Percentiles rank a stretch among this genome's conserved stretches.
Evolutionary conservation across 2,797 vertebrate species (phyloP).

Genomic region (Lerista edwardsae): DNA sequence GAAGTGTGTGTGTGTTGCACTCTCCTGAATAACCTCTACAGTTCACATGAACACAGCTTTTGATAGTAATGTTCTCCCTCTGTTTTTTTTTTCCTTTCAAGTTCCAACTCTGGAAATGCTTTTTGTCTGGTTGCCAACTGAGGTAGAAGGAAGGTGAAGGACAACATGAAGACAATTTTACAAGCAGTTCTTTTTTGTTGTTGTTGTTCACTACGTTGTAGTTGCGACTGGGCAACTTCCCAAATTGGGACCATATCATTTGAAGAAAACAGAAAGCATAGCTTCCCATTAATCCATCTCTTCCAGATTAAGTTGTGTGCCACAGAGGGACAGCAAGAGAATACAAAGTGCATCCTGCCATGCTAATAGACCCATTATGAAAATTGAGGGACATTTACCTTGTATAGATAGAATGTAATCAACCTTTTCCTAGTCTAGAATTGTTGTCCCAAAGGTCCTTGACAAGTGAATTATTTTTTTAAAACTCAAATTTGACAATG

Average conservation of each 20-base stretch:
- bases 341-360: too few species aligned
- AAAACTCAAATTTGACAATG: too few species aligned
- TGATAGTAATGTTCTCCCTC: background rate
- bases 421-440: too few species aligned
- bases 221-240: too few species aligned
- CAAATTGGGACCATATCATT: background rate
- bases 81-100: background rate
- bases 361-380: too few species aligned
- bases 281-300: background rate
- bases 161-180: background rate
- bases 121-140: background rate
- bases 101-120: background rate
- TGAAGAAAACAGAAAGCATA: background rate
- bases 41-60: background rate
- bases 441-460: too few species aligned
- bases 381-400: too few species aligned
- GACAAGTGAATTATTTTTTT: too few species aligned
- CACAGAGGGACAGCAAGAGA: background rate
- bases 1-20: background rate
- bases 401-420: too few species aligned
- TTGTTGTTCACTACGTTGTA: background rate
- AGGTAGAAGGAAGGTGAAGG: slow-evolving; percentile 9
- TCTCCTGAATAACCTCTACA: background rate
- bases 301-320: background rate
- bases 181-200: background rate